Evolutionary conservation across 2,113 vertebrate species (phyloP).

Genomic region (Mus pahari): DNA sequence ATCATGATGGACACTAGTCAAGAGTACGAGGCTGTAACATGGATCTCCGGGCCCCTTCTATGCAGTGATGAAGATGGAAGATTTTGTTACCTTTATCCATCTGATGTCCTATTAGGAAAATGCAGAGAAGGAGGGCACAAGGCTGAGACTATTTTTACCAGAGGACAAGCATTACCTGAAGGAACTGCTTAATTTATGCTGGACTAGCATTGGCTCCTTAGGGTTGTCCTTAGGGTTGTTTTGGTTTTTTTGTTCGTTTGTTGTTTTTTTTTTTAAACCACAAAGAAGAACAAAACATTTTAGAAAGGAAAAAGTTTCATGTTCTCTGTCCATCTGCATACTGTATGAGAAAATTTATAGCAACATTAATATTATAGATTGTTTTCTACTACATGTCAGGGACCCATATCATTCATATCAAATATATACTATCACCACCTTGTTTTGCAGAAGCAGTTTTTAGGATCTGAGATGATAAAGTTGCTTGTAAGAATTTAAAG

Average conservation of each 20-base stretch:
- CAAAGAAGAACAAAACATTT: background rate
- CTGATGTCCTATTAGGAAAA: background rate
- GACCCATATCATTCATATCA: background rate
- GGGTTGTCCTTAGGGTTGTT: background rate
- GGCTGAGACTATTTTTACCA: constrained; percentile 6
- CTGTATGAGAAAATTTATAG: background rate
- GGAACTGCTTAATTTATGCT: background rate
- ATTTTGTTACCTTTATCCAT: background rate
- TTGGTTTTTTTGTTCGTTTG: too few species aligned
- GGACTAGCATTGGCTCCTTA: background rate
- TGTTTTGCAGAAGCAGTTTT: background rate
- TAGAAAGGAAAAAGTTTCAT: background rate
- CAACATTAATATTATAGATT: constrained; percentile 3
- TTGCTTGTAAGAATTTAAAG: background rate
- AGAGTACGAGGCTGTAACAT: background rate
- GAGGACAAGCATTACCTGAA: background rate
- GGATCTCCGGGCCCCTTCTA: background rate
- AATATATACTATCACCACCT: background rate
- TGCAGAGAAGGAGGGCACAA: background rate
- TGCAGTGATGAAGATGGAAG: background rate
- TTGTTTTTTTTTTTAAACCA: too few species aligned
- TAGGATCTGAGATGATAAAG: background rate
- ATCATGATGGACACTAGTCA: background rate
- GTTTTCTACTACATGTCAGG: background rate
- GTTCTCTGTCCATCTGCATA: background rate